A percentile compares a stretch with the other conserved stretches of the same genome.
Evolutionary conservation across 2,113 vertebrate genomes (phyloP).

Genomic region (Mesoclemmys tuberculata): DNA sequence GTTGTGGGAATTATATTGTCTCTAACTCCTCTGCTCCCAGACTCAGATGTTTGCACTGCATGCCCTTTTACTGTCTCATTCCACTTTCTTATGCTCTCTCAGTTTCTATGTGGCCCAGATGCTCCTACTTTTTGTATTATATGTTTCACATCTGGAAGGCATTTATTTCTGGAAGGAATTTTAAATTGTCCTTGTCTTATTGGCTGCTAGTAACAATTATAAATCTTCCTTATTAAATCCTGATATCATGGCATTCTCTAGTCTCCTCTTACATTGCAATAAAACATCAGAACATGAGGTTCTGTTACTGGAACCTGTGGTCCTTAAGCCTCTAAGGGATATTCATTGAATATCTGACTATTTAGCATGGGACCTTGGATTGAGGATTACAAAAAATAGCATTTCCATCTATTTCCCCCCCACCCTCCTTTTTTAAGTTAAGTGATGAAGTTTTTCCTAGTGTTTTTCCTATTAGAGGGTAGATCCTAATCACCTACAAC

Average conservation of each 20-base stretch:
- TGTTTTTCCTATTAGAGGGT: fast-evolving
- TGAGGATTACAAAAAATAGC: background rate
- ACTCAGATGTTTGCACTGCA: background rate
- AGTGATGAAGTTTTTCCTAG: background rate
- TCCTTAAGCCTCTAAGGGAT: background rate
- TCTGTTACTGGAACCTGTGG: background rate
- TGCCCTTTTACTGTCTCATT: background rate
- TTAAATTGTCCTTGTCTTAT: background rate
- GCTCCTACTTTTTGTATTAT: background rate
- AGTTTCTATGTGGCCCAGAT: background rate
- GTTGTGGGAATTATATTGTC: background rate
- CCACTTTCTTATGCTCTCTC: background rate
- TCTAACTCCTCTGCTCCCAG: background rate
- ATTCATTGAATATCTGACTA: background rate
- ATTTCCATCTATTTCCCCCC: background rate
- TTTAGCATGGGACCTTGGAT: background rate
- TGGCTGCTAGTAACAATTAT: background rate
- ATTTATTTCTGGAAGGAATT: background rate
- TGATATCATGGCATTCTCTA: background rate
- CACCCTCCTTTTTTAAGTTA: background rate
- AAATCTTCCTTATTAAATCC: background rate
- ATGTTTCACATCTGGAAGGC: background rate
- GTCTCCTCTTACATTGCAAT: background rate
- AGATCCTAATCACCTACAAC: background rate
- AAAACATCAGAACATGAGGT: background rate